Percentiles rank a stretch among this genome's conserved stretches.
Evolutionary conservation across 2,888 invertebrate genomes (phyloP).

Genomic region (Hedychridium roseum): DNA sequence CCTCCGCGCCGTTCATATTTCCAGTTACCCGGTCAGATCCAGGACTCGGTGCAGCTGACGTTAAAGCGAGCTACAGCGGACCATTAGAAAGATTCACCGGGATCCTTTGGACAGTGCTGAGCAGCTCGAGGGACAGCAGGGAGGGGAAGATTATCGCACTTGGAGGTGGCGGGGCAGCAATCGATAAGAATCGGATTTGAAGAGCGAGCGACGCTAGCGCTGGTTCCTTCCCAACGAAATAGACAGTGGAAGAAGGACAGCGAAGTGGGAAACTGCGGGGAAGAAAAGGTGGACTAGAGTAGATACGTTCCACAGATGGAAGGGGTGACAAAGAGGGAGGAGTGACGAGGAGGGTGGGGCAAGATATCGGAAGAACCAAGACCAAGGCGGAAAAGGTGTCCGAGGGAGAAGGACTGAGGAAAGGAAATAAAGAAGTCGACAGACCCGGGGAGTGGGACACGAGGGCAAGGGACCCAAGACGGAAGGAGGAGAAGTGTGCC

Average conservation of each 20-base stretch:
- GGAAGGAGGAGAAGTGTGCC: conserved; percentile 6
- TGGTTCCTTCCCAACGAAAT: too few relatives aligned
- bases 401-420: too few relatives aligned
- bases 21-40: conserved; percentile 18
- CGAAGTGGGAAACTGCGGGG: conserved; percentile 10
- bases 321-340: too few relatives aligned
- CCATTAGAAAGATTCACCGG: conserved; percentile 34
- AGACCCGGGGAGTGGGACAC: neutral
- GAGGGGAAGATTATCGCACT: conserved; percentile 18
- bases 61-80: conserved; percentile 28
- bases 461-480: neutral
- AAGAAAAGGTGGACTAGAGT: too few relatives aligned
- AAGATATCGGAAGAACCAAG: too few relatives aligned
- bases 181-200: conserved; percentile 36
- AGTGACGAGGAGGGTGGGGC: too few relatives aligned
- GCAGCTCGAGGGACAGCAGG: conserved; percentile 4
- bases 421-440: neutral
- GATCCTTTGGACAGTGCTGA: conserved; percentile 12
- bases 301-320: too few relatives aligned
- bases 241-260: too few relatives aligned
- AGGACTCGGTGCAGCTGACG: conserved; percentile 22
- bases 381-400: too few relatives aligned
- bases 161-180: conserved; percentile 25
- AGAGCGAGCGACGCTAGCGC: conserved; percentile 8
- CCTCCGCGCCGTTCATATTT: conserved; percentile 9